Evolutionary conservation across 1,140 invertebrate species (phyloP).

Genomic region (Eurosta solidaginis): DNA sequence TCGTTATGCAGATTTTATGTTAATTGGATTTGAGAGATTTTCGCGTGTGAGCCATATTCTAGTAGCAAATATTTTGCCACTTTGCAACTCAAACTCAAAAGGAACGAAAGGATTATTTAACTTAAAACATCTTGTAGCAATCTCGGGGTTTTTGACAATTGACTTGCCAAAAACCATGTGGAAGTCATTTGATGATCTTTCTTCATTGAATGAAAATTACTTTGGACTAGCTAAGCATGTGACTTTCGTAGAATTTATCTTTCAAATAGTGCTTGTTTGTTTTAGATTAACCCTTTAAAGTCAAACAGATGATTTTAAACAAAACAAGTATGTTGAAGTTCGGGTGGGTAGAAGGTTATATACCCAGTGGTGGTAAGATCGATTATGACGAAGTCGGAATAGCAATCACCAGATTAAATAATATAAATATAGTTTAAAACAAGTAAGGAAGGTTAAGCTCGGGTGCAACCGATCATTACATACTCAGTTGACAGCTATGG

Average conservation of each 20-base stretch:
- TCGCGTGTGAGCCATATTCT: conserved; percentile 55
- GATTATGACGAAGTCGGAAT: too few species aligned
- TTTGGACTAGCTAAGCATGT: background rate
- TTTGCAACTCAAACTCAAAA: conserved; percentile 17
- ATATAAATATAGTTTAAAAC: too few species aligned
- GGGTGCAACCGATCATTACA: too few species aligned
- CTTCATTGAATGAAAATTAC: background rate
- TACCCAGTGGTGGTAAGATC: too few species aligned
- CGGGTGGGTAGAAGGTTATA: too few species aligned
- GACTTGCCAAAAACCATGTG: conserved; percentile 40
- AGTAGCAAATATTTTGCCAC: conserved; percentile 58
- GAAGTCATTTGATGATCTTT: background rate
- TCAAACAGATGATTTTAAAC: background rate
- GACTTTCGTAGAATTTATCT: background rate
- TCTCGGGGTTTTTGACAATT: conserved; percentile 53
- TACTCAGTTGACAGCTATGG: too few species aligned
- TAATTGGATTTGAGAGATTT: conserved; percentile 58
- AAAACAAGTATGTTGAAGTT: too few species aligned
- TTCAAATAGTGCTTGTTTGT: background rate
- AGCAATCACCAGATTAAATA: too few species aligned
- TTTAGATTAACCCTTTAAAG: conserved; percentile 16
- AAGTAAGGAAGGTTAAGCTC: too few species aligned
- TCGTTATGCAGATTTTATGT: conserved; percentile 57
- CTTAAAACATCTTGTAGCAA: conserved; percentile 32
- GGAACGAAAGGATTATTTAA: conserved; percentile 25